phyloP scores from a whole-genome alignment of 35 echinoderm and acorn worm species.

The Ophiothrix spiculata region DNA sequence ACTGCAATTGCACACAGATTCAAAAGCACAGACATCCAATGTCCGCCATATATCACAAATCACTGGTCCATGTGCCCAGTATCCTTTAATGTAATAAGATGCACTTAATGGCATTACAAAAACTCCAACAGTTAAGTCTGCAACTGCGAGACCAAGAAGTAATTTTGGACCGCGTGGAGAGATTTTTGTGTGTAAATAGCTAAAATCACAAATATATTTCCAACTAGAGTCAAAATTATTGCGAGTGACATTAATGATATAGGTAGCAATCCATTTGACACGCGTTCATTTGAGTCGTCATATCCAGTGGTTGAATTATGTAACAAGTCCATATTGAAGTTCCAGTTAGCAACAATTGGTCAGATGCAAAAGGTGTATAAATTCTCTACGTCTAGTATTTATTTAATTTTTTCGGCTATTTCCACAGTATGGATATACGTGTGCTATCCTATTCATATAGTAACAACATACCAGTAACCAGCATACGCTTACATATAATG shows the following conservation, averaged over 20 bases:
- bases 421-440: no score
- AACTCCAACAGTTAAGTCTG: conserved; percentile 57
- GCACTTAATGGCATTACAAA: conserved; percentile 56
- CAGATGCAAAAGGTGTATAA: no score
- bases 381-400: no score
- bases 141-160: conserved; percentile 62
- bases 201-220: neutral
- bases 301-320: no score
- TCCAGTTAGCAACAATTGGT: no score
- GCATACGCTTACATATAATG: no score
- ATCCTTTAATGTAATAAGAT: conserved; percentile 46
- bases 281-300: no score
- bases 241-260: neutral
- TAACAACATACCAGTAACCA: no score
- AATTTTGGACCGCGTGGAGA: conserved; percentile 22
- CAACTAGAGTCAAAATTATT: neutral
- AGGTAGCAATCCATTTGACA: neutral
- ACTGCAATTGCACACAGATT: conserved; percentile 59
- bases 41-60: conserved; percentile 66
- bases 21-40: conserved; percentile 46
- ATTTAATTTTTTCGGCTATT: no score
- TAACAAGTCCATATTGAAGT: no score
- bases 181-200: neutral
- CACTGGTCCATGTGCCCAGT: conserved; percentile 35
- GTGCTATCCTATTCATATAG: no score